Percentiles rank a stretch among this genome's conserved stretches.
Evolutionary conservation across 2,888 invertebrate genomes (phyloP).

Genomic region (Ennomos fuscantarius): DNA sequence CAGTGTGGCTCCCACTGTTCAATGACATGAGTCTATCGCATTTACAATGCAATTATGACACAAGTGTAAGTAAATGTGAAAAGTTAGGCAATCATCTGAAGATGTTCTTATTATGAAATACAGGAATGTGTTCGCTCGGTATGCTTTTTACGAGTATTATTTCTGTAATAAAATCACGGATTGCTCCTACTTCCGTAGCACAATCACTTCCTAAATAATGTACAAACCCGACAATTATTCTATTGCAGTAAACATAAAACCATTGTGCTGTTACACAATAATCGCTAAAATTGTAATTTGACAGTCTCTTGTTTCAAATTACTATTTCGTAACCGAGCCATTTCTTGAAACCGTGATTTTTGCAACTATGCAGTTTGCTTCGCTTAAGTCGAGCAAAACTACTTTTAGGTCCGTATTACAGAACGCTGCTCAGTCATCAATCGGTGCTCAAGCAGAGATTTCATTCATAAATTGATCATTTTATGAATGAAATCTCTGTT

Average conservation of each 20-base stretch:
- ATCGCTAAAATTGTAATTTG: slow-evolving; percentile 34
- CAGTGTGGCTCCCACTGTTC: no score
- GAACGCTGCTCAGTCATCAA: no score
- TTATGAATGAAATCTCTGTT: no score
- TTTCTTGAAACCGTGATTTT: slow-evolving; percentile 26
- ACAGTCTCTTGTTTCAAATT: slow-evolving; percentile 38
- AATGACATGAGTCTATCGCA: no score
- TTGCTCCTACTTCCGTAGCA: slow-evolving; percentile 14
- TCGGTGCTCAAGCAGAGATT: no score
- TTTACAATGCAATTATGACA: no score
- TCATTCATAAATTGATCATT: no score
- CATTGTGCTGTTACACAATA: slow-evolving; percentile 30
- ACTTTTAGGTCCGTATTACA: no score
- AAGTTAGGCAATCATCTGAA: not conserved
- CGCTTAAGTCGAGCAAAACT: not conserved
- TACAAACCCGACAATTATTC: slow-evolving; percentile 18
- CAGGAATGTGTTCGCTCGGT: slow-evolving; percentile 7
- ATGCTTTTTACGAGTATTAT: slow-evolving; percentile 3
- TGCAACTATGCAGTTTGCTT: slow-evolving; percentile 20
- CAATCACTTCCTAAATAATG: slow-evolving; percentile 26
- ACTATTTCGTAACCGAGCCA: slow-evolving; percentile 30
- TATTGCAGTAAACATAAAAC: slow-evolving; percentile 29
- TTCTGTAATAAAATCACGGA: slow-evolving; percentile 21
- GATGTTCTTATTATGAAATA: not conserved
- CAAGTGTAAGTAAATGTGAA: not conserved